Conservation (phyloP, 1,140 invertebrate genomes). For the Lethrus apterus region DNA sequence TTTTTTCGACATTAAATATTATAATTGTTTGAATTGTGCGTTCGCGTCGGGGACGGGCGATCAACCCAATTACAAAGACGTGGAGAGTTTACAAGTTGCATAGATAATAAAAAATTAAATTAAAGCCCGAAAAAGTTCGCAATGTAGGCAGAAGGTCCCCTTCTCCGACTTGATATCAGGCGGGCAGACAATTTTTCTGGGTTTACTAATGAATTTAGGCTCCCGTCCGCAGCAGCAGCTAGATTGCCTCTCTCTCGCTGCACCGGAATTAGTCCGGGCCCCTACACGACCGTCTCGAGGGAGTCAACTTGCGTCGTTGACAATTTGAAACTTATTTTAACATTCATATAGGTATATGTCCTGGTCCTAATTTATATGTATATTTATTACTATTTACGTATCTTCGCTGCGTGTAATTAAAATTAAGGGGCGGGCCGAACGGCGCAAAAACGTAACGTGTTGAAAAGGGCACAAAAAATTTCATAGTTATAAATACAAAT, state of each 20-base stretch:
- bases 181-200: conserved; percentile 35
- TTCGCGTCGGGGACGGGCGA: too few relatives aligned
- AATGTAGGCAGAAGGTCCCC: conserved; percentile 18
- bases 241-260: conserved; percentile 31
- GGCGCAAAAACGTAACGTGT: conserved; percentile 9
- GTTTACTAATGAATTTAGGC: conserved; percentile 39
- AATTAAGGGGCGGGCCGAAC: conserved; percentile 10
- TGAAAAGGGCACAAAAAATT: conserved; percentile 21
- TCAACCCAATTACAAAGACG: too few relatives aligned
- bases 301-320: conserved; percentile 40
- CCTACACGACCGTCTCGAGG: conserved; percentile 16
- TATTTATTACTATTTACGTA: conserved; percentile 36
- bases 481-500: conserved; percentile 8
- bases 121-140: conserved; percentile 28
- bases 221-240: conserved; percentile 22
- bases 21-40: too few relatives aligned
- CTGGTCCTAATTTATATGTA: conserved; percentile 36
- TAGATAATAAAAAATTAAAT: conserved; percentile 30
- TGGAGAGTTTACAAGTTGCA: conserved; percentile 24
- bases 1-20: too few relatives aligned
- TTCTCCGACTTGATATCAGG: conserved; percentile 25
- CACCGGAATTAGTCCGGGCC: conserved; percentile 30
- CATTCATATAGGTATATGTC: conserved; percentile 40
- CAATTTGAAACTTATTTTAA: conserved; percentile 46
- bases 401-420: conserved; percentile 23